These are phyloP conservation scores for Oncorhynchus nerka DNA, from an alignment of 2,113 vertebrate genomes.

Conservation along the genomic window DNA sequence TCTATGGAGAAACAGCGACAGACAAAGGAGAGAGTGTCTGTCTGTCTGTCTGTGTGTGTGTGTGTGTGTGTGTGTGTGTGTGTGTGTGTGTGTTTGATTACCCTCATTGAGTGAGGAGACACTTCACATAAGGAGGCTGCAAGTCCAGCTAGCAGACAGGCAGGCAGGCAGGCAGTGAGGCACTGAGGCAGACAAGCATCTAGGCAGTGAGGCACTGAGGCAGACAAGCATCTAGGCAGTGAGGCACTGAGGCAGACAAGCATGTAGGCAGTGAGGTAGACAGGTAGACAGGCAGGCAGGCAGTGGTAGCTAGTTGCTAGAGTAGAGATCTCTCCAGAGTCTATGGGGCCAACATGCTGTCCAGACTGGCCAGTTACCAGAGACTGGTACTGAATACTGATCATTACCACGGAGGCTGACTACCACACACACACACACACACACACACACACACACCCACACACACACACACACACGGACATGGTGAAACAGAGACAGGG, in stretches of 20 bases:
- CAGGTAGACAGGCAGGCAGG: neutral
- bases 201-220: neutral
- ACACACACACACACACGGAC: neutral
- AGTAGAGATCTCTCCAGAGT: neutral
- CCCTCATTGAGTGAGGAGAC: neutral
- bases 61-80: neutral
- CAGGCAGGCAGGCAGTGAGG: neutral
- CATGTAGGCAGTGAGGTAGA: neutral
- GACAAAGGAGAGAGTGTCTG: neutral
- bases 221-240: neutral
- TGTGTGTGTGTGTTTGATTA: neutral
- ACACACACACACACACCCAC: neutral
- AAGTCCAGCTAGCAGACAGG: neutral
- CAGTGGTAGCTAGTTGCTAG: neutral
- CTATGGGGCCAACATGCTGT: slow-evolving; percentile 4
- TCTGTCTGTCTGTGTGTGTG: neutral
- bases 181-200: neutral
- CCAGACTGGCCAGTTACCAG: neutral
- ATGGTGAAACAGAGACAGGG: neutral
- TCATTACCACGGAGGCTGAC: slow-evolving; percentile 24
- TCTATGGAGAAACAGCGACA: slow-evolving; percentile 15
- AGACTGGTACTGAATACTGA: slow-evolving; percentile 35
- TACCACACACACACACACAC: slow-evolving; percentile 7
- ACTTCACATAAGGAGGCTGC: neutral
- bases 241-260: neutral